Base-by-base conservation (phyloP, 2,888 invertebrate genomes). In the Penaeus monodon region DNA sequence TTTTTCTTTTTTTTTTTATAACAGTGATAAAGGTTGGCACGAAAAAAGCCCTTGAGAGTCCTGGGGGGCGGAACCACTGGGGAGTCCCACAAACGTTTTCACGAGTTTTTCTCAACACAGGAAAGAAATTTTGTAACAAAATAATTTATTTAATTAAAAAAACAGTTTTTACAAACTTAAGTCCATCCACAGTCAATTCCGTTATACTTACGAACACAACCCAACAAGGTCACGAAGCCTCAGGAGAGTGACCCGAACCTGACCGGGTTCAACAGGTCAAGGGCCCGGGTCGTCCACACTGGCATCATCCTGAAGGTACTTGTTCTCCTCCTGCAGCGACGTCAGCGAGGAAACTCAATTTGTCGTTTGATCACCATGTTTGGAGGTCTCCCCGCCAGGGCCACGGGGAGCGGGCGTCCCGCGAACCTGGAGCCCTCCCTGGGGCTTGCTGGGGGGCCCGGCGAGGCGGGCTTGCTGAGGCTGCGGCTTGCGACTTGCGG, bases 361-460 rank as follows among this genome's bases (percentile, higher is more conserved):
- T 96, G 93, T 98, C 98, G 92, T n/a, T 98, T 98, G 86, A 98
- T 96, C 90, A 98, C 96, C 98, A 98, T 98, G 92, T n/a, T 98
- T 98, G 80, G 96, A 95, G 90, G 94, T 94, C 10, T 94, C n/a
- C n/a, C 94, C 20, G 90, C 80, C 24, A 91, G 91, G 91, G 86
- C 89, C 44, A 82, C 79, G 57, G 88, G 85, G 78, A 91, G 90
- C 17, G n/a, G 88, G 85, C 65, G 85, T 90, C n/a, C n/a, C 77
- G 79, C 90, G 88, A 77, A 91, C 86, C 66, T 86, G 92, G 91
- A 86, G 92, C n/a, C 92, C 0, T 88, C 6, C 92, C 91, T 79
- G 88, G 63, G 27, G 29, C 87, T 92, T n/a, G 90, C 57, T 74
- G 70, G 44, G 74, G 77, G n/a, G n/a, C n/a, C 33, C 49, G 63